Percentiles rank a stretch among this genome's conserved stretches.
phyloP scores from a whole-genome alignment of 2,113 vertebrate species.

The Tupaia chinensis region DNA sequence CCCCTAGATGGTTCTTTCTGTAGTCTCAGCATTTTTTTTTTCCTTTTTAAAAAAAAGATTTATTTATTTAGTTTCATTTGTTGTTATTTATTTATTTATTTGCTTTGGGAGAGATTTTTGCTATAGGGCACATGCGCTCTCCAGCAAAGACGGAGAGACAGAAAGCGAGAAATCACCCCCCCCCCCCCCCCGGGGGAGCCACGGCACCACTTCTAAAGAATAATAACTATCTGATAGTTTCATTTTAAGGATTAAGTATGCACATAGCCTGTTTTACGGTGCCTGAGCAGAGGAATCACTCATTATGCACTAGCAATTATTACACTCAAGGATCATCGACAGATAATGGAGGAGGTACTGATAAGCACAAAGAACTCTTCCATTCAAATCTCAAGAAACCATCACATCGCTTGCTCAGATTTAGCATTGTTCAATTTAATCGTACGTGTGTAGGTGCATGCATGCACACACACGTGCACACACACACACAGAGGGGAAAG shows the following conservation, averaged over 20 bases:
- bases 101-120: no score
- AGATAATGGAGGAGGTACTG: neutral
- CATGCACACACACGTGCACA: no score
- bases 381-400: neutral
- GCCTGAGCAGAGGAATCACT: neutral
- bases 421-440: neutral
- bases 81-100: no score
- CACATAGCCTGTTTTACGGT: neutral
- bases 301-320: neutral
- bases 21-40: neutral
- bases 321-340: neutral
- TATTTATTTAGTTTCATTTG: no score
- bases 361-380: neutral
- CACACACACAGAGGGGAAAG: no score
- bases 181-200: no score
- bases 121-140: no score
- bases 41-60: no score
- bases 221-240: neutral
- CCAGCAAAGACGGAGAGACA: no score
- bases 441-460: no score
- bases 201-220: no score
- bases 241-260: neutral
- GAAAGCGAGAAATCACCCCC: no score
- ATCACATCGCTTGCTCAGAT: neutral
- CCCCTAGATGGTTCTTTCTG: conserved; percentile 17